Evolutionary conservation across 2,113 vertebrate genomes (phyloP).

Genomic region (Tamias sibiricus): DNA sequence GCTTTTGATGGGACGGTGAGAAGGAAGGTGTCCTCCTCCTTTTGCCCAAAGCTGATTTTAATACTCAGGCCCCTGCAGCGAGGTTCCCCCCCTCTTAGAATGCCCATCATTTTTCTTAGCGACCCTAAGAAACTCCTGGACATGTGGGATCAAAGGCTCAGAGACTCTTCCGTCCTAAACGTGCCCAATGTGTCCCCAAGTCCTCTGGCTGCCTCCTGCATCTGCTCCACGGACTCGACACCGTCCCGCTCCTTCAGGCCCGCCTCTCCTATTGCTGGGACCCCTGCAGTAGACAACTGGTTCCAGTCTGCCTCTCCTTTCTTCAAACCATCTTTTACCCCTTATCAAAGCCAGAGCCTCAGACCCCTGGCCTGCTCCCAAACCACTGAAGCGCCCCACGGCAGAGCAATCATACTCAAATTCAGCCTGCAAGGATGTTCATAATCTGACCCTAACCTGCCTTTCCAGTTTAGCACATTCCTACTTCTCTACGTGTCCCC

Average conservation of each 20-base stretch:
- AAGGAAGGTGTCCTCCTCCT: background rate
- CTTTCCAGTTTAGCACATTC: background rate
- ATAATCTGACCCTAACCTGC: too few species aligned
- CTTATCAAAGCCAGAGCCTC: background rate
- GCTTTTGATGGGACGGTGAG: background rate
- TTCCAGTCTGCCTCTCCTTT: background rate
- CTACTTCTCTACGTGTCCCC: background rate
- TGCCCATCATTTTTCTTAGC: background rate
- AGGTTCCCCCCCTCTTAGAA: background rate
- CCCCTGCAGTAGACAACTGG: rapidly evolving
- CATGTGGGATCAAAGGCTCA: background rate
- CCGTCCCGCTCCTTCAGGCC: too few species aligned
- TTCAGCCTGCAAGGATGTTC: background rate
- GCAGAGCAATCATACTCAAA: background rate
- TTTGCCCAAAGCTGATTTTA: background rate
- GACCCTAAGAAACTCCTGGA: background rate
- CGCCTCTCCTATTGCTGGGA: background rate
- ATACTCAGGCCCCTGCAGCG: background rate
- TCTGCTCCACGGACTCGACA: background rate
- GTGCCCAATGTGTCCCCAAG: background rate
- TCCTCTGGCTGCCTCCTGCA: background rate
- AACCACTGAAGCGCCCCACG: background rate
- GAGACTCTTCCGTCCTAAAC: background rate
- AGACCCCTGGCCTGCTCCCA: background rate
- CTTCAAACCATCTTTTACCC: background rate